These are phyloP conservation scores for Crotalus tigris DNA, from an alignment of 2,113 vertebrate species.

Conservation along the genomic window DNA sequence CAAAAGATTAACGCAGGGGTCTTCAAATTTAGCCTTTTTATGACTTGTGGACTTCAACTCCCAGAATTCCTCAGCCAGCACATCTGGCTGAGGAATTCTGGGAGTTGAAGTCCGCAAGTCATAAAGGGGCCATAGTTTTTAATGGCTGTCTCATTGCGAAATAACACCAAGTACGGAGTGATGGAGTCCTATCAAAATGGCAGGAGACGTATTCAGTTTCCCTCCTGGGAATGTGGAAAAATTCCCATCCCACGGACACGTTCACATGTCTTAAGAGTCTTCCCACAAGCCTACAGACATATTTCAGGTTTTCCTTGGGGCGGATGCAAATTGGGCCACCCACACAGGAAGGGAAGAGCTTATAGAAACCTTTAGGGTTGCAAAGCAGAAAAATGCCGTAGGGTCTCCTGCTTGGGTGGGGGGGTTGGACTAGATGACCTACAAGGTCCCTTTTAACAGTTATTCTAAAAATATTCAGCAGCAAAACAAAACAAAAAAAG, in stretches of 20 bases:
- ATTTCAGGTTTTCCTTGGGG: neutral
- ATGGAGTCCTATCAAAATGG: neutral
- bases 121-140: neutral
- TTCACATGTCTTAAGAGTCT: neutral
- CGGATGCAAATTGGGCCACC: neutral
- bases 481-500: too few species aligned
- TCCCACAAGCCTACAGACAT: neutral
- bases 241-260: neutral
- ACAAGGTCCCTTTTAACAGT: too few species aligned
- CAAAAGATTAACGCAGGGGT: neutral
- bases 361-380: neutral
- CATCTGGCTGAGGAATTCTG: too few species aligned
- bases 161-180: neutral
- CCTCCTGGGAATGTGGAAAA: neutral
- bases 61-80: too few species aligned
- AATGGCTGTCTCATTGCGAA: neutral
- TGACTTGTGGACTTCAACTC: too few species aligned
- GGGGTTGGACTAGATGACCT: too few species aligned
- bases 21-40: too few species aligned
- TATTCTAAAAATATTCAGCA: too few species aligned
- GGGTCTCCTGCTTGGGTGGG: too few species aligned
- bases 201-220: neutral
- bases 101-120: too few species aligned
- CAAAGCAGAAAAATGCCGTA: neutral
- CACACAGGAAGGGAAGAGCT: neutral